Conservation (phyloP, 2,113 vertebrate species). For the Ageneiosus marmoratus region DNA sequence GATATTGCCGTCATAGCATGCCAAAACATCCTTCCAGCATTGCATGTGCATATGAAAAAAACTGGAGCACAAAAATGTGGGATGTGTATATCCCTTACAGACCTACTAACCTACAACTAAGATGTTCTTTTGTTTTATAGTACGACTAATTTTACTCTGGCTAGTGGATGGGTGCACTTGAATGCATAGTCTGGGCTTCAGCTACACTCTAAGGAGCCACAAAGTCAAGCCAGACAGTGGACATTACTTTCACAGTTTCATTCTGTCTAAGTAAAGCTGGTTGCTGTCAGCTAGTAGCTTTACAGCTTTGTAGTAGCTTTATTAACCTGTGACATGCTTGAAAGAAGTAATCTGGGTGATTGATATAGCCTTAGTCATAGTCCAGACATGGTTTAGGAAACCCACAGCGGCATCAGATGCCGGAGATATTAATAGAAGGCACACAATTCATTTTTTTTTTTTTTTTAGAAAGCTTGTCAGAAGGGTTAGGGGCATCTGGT, state of each 20-base stretch:
- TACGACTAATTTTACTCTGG: neutral
- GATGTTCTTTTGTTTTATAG: neutral
- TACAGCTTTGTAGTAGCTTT: constrained; percentile 2
- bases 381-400: neutral
- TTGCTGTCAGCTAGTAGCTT: constrained; percentile 11
- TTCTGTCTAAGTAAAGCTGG: neutral
- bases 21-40: neutral
- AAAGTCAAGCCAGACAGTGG: neutral
- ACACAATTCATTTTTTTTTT: neutral
- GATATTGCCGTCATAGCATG: neutral
- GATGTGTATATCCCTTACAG: neutral
- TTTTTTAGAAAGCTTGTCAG: neutral
- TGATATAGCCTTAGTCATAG: neutral
- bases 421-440: neutral
- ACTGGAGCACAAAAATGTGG: neutral
- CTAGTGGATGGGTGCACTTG: neutral
- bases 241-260: neutral
- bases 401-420: neutral
- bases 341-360: neutral
- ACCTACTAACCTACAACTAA: neutral
- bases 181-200: neutral
- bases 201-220: neutral
- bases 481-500: neutral
- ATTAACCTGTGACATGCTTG: neutral
- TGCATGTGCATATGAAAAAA: neutral